Conservation (phyloP, 2,888 invertebrate species). For the Trichopoda pennipes region DNA sequence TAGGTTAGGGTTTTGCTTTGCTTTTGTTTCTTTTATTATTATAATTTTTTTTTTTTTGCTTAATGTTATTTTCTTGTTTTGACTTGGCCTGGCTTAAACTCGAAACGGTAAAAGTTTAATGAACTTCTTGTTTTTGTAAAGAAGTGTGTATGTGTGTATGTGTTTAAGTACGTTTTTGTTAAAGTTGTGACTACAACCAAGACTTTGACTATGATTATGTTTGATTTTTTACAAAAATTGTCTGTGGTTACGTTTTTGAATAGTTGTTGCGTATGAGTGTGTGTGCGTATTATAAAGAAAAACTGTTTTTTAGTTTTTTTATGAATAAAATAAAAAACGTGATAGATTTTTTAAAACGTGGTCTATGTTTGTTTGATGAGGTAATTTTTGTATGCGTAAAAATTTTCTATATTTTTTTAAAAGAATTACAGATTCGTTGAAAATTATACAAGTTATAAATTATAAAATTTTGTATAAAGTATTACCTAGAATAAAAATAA, state of each 20-base stretch:
- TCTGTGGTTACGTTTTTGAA: slow-evolving; percentile 42
- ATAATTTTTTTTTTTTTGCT: neutral
- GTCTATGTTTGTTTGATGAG: slow-evolving; percentile 41
- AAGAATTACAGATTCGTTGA: neutral
- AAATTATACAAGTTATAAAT: neutral
- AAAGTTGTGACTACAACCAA: slow-evolving; percentile 24
- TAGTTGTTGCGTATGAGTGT: neutral
- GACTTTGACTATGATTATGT: slow-evolving; percentile 45
- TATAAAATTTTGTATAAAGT: neutral
- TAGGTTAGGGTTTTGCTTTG: slow-evolving; percentile 63
- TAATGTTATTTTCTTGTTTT: slow-evolving; percentile 27
- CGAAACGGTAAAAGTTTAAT: slow-evolving; percentile 56
- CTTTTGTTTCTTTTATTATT: neutral
- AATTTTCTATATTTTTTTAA: slow-evolving; percentile 1
- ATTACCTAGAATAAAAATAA: neutral
- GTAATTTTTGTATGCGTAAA: slow-evolving; percentile 49
- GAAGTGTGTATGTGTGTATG: slow-evolving; percentile 4
- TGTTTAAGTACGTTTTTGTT: too few relatives aligned
- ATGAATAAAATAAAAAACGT: slow-evolving; percentile 48
- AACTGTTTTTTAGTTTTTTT: too few relatives aligned
- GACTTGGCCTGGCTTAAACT: slow-evolving; percentile 58
- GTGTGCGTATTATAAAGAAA: neutral
- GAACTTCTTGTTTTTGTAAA: slow-evolving; percentile 41
- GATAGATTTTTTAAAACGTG: slow-evolving; percentile 60
- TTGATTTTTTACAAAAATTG: slow-evolving; percentile 30